Evolutionary conservation across 1,140 invertebrate species (phyloP), one percentile per base, ranked within the genome.

Genomic region (Cydia amplana): DNA sequence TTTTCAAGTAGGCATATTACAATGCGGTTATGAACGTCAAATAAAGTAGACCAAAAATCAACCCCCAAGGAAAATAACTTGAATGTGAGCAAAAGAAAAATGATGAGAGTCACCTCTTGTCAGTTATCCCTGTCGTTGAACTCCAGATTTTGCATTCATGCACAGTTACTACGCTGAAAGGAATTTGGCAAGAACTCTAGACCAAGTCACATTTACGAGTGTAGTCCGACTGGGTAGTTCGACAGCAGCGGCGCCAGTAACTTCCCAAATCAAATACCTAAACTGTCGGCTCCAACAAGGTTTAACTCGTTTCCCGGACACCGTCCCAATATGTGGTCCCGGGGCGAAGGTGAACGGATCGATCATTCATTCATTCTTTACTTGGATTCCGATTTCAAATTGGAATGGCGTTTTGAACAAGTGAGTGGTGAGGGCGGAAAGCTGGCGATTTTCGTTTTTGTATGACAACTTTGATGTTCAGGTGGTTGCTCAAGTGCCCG

Each of bases 301-400:
- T 84, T 89, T 89, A 90, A 90, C 89, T 91, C 88, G 89, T 91
- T 91, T 89, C 85, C 82, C 83, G 81, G 82, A 82, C 85, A 84
- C 80, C 83, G 79, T 87, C 83, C 85, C 89, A 89, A 89, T 87
- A 90, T 89, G 84, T 91, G 84, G 81, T 85, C 82, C 65, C 72
- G 80, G 86, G 84, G 84, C 84, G 86, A 85, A 83, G 84, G 83
- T 85, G 84, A 90, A 89, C 83, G 84, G 85, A 86, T 83, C 81
- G 81, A 76, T 80, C 73, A 79, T 75, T 73, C 51, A 55, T 55
- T 55, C 55, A 60, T 60, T 60, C 55, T 60, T 60, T 60, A 23
- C 55, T 23, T n/a, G 55, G 55, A 60, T 60, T 60, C 18, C 55
- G 55, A 60, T 60, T 60, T 60, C 55, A 60, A 60, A 60, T 60